Percentiles rank a stretch among this genome's conserved stretches.
These are phyloP conservation scores for Deilephila elpenor DNA, from an alignment of 2,888 invertebrate genomes.

Conservation along the genomic window DNA sequence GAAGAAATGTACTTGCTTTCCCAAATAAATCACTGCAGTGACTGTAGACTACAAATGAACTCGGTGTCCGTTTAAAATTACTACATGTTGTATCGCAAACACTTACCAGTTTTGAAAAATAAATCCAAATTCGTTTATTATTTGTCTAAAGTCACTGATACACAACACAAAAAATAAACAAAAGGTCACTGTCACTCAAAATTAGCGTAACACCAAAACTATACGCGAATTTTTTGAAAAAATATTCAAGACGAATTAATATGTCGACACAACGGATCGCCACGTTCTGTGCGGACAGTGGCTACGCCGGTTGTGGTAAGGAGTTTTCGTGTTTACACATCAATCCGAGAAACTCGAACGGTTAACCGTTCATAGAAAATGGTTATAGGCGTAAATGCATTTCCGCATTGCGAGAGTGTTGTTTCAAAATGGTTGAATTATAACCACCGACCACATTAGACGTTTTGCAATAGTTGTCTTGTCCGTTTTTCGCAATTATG, in stretches of 20 bases:
- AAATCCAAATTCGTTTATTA: slow-evolving; percentile 50
- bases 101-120: slow-evolving; percentile 52
- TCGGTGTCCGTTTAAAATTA: too few species aligned
- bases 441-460: slow-evolving; percentile 56
- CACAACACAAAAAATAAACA: slow-evolving; percentile 53
- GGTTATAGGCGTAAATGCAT: slow-evolving; percentile 57
- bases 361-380: slow-evolving; percentile 66
- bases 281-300: slow-evolving; percentile 75
- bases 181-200: slow-evolving; percentile 63
- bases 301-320: slow-evolving; percentile 74
- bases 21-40: neutral
- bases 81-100: slow-evolving; percentile 31
- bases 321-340: slow-evolving; percentile 73
- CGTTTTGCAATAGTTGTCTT: slow-evolving; percentile 59
- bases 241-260: slow-evolving; percentile 35
- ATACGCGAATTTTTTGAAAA: slow-evolving; percentile 31
- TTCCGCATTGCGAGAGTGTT: slow-evolving; percentile 64
- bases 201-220: slow-evolving; percentile 9
- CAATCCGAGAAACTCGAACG: slow-evolving; percentile 49
- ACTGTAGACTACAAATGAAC: neutral
- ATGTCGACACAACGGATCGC: slow-evolving; percentile 53
- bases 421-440: slow-evolving; percentile 68
- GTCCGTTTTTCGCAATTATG: slow-evolving; percentile 62
- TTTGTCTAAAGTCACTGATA: slow-evolving; percentile 62
- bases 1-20: slow-evolving; percentile 8